phyloP scores from a whole-genome alignment of 2,797 vertebrate species.

The Liparis tanakae region DNA sequence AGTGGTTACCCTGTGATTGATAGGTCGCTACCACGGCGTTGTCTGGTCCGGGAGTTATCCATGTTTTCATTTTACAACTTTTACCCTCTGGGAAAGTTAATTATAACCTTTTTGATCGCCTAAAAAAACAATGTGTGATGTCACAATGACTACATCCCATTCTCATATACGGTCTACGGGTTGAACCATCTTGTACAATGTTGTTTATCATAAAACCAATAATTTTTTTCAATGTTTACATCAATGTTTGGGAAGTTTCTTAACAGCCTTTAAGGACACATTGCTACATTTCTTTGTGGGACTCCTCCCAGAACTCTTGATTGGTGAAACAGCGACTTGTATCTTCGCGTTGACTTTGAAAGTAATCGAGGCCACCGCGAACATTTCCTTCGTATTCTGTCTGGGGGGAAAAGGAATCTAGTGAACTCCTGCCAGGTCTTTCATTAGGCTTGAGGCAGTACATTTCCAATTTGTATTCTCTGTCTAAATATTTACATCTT shows the following conservation, averaged over 20 bases:
- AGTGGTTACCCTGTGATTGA: too few relatives aligned
- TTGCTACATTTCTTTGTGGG: background rate
- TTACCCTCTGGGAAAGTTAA: too few relatives aligned
- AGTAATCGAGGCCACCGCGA: background rate
- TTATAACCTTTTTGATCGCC: too few relatives aligned
- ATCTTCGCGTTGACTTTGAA: background rate
- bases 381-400: too few relatives aligned
- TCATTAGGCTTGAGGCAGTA: slow-evolving; percentile 35
- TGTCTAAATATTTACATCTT: slow-evolving; percentile 60
- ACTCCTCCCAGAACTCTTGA: too few relatives aligned
- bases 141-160: background rate
- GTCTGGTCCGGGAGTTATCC: too few relatives aligned
- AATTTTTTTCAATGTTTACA: background rate
- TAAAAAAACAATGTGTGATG: background rate
- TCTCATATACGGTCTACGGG: background rate
- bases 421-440: slow-evolving; percentile 50
- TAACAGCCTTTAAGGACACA: background rate
- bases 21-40: too few relatives aligned
- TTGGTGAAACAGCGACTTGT: too few relatives aligned
- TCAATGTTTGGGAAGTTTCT: background rate
- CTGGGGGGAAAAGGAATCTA: background rate
- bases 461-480: slow-evolving; percentile 36
- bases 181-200: background rate
- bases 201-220: background rate
- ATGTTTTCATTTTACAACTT: too few relatives aligned